A percentile compares a stretch with the other conserved stretches of the same genome.
These are phyloP conservation scores for Channa maculata DNA, from an alignment of 2,113 vertebrate species.

Conservation along the genomic window DNA sequence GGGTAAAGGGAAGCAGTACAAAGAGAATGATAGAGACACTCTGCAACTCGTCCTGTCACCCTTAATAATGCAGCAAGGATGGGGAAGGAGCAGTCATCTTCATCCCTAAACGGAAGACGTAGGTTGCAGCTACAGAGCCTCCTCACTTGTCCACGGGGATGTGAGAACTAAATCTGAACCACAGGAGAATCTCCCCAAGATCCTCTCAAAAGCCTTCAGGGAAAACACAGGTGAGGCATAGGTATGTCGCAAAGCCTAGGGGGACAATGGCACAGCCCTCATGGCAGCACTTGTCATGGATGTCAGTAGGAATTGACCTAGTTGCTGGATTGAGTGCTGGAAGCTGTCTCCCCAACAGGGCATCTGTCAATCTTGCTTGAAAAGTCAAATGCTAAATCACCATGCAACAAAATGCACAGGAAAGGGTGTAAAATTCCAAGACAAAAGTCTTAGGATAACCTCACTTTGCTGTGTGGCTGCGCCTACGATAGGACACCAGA, in stretches of 20 bases:
- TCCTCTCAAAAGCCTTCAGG: constrained; percentile 20
- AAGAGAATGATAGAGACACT: constrained; percentile 79
- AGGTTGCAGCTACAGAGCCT: constrained; percentile 37
- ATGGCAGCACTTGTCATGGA: constrained; percentile 62
- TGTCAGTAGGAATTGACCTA: constrained; percentile 72
- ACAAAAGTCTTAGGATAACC: constrained; percentile 40
- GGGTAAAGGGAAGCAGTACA: constrained; percentile 59
- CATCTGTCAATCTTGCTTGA: constrained; percentile 61
- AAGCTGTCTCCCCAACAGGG: constrained; percentile 64
- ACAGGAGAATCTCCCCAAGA: constrained; percentile 24
- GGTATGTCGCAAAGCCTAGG: constrained; percentile 48
- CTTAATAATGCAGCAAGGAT: constrained; percentile 73
- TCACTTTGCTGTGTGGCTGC: constrained; percentile 1
- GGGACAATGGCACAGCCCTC: constrained; percentile 51
- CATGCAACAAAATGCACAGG: constrained; percentile 26
- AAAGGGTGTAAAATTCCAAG: constrained; percentile 15
- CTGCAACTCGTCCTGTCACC: constrained; percentile 66
- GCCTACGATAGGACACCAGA: background rate
- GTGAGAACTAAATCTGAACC: constrained; percentile 11
- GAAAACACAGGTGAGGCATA: constrained; percentile 58
- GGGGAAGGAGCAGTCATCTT: constrained; percentile 52
- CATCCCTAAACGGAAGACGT: constrained; percentile 58
- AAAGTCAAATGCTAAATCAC: background rate
- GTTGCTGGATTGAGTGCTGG: constrained; percentile 68
- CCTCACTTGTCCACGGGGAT: constrained; percentile 11